Conservation (phyloP, 2,797 vertebrate genomes). For the Morelia viridis region DNA sequence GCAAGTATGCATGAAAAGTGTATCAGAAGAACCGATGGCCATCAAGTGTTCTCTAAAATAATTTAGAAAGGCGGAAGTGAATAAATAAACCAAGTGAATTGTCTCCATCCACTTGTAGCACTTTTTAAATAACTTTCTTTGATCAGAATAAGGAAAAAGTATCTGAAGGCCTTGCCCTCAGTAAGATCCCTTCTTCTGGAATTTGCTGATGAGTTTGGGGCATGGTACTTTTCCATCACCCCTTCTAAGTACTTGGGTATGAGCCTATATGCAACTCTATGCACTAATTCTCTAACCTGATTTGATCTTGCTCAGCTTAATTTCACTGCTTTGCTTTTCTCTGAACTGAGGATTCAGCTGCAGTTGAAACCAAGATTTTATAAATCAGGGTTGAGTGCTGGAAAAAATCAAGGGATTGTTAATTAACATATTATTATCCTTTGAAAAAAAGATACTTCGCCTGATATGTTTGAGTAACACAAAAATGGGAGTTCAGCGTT, state of each 20-base stretch:
- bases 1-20: not conserved
- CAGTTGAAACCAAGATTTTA: conserved; percentile 35
- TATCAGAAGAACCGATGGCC: conserved; percentile 4
- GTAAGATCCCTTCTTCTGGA: not conserved
- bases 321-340: conserved; percentile 56
- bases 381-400: too few species aligned
- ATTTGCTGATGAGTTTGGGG: not conserved
- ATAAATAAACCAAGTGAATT: not conserved
- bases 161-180: not conserved
- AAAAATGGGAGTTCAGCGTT: not conserved
- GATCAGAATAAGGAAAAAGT: conserved; percentile 14
- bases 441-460: not conserved
- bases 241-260: not conserved
- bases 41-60: not conserved
- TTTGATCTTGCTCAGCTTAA: conserved; percentile 45
- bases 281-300: conserved; percentile 7
- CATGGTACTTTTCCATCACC: conserved; percentile 20
- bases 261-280: not conserved
- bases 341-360: conserved; percentile 34
- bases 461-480: rapidly evolving
- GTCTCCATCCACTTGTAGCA: not conserved
- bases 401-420: not conserved
- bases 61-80: conserved; percentile 1
- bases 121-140: not conserved
- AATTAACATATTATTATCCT: not conserved